These are phyloP conservation scores for Pseudocheirus occidentalis DNA, from an alignment of 2,797 vertebrate genomes.

Conservation along the genomic window DNA sequence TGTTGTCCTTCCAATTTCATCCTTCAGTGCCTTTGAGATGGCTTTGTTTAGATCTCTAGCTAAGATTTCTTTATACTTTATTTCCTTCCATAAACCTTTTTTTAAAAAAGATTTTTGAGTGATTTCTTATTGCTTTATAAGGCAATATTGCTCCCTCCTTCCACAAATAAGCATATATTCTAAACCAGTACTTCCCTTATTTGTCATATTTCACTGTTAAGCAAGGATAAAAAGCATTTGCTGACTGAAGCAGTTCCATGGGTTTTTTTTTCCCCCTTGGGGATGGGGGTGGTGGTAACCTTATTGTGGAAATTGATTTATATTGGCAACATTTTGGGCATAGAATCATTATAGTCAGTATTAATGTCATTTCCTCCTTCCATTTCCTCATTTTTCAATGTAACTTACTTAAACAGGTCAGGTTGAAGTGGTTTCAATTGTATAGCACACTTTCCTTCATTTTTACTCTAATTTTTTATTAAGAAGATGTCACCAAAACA, in stretches of 20 bases:
- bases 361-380: not conserved
- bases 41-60: not conserved
- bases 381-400: not conserved
- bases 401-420: not conserved
- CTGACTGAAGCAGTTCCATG: not conserved
- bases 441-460: not conserved
- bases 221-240: not conserved
- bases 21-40: not conserved
- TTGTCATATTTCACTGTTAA: not conserved
- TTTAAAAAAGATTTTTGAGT: not conserved
- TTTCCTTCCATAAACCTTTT: not conserved
- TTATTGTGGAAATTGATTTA: not conserved
- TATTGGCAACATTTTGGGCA: not conserved
- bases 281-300: not conserved
- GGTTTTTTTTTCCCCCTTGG: not conserved
- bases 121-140: not conserved
- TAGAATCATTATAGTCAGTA: not conserved
- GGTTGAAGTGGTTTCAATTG: not conserved
- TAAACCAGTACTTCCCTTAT: not conserved
- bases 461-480: not conserved
- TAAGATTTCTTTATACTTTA: not conserved
- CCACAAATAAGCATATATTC: not conserved
- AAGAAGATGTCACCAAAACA: not conserved
- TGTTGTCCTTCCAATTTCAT: not conserved
- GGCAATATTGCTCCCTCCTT: not conserved